Conservation (phyloP, 2,888 invertebrate genomes). For the Exocentrus adspersus region DNA sequence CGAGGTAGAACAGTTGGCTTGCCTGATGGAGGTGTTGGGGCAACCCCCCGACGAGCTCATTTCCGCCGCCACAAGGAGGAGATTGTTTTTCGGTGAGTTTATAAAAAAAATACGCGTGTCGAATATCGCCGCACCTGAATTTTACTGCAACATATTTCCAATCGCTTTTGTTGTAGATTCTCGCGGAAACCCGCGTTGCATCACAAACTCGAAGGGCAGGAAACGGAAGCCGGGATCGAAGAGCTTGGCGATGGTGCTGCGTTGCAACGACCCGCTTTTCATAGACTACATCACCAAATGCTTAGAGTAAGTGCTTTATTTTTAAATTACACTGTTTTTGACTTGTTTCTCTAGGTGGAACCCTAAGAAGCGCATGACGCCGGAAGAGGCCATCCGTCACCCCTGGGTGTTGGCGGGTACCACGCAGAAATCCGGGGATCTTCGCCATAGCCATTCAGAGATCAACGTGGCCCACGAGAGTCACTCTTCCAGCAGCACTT, state of each 20-base stretch:
- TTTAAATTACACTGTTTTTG: too few species aligned
- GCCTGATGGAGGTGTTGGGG: slow-evolving; percentile 96
- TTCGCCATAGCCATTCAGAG: slow-evolving; percentile 67
- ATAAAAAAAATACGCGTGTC: too few species aligned
- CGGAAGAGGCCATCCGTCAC: slow-evolving; percentile 90
- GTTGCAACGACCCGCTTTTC: slow-evolving; percentile 88
- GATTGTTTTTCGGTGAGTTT: slow-evolving; percentile 86
- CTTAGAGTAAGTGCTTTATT: slow-evolving; percentile 91
- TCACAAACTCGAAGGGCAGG: slow-evolving; percentile 93
- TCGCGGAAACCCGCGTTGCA: slow-evolving; percentile 88
- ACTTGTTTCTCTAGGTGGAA: slow-evolving; percentile 82
- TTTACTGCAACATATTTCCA: background rate
- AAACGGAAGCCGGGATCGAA: slow-evolving; percentile 89
- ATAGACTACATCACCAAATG: slow-evolving; percentile 91
- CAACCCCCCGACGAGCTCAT: slow-evolving; percentile 89
- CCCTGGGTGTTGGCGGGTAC: slow-evolving; percentile 74
- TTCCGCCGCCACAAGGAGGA: slow-evolving; percentile 83
- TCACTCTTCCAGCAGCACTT: slow-evolving; percentile 60
- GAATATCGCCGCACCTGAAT: too few species aligned
- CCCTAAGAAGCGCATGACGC: slow-evolving; percentile 88
- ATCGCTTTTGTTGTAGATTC: slow-evolving; percentile 72
- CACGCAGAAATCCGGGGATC: slow-evolving; percentile 57
- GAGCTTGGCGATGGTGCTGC: slow-evolving; percentile 81
- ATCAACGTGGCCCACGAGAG: slow-evolving; percentile 60
- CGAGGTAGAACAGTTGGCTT: slow-evolving; percentile 95